Evolutionary conservation across 2,888 invertebrate species (phyloP).

Genomic region (Epistrophe eligans): DNA sequence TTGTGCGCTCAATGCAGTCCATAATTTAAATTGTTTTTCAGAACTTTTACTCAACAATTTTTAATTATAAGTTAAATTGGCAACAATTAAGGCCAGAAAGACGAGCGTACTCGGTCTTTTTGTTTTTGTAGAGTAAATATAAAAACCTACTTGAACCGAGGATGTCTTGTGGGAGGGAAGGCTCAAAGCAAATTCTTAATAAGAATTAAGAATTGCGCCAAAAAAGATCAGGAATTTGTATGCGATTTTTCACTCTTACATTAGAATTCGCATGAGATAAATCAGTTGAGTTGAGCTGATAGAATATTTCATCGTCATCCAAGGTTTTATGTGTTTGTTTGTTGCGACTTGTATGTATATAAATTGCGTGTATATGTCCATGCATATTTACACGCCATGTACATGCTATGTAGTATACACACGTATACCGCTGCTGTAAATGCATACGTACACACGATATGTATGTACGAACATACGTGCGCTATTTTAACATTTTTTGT

Average conservation of each 20-base stretch:
- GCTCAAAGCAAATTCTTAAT: slow-evolving; percentile 7
- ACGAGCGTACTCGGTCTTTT: too few relatives aligned
- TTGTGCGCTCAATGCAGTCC: too few relatives aligned
- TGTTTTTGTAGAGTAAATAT: not conserved
- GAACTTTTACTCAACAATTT: too few relatives aligned
- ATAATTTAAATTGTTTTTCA: too few relatives aligned
- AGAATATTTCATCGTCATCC: slow-evolving; percentile 56
- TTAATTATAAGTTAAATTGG: too few relatives aligned
- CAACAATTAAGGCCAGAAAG: too few relatives aligned
- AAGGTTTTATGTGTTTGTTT: slow-evolving; percentile 38
- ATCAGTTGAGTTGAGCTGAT: slow-evolving; percentile 12
- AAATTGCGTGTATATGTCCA: slow-evolving; percentile 25
- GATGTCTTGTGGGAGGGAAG: not conserved
- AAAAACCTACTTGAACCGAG: not conserved
- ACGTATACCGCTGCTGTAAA: slow-evolving; percentile 74
- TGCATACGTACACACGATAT: slow-evolving; percentile 77
- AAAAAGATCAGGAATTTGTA: slow-evolving; percentile 39
- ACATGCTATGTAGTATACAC: slow-evolving; percentile 58
- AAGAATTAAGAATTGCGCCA: slow-evolving; percentile 66
- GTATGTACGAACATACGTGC: slow-evolving; percentile 69
- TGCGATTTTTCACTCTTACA: slow-evolving; percentile 40
- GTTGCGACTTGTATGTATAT: slow-evolving; percentile 35
- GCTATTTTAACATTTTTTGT: slow-evolving; percentile 72
- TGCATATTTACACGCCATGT: slow-evolving; percentile 67
- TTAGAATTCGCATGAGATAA: slow-evolving; percentile 56